Percentiles rank a stretch among this genome's conserved stretches.
Conservation (phyloP, 2,797 vertebrate genomes). For the Tapera naevia region DNA sequence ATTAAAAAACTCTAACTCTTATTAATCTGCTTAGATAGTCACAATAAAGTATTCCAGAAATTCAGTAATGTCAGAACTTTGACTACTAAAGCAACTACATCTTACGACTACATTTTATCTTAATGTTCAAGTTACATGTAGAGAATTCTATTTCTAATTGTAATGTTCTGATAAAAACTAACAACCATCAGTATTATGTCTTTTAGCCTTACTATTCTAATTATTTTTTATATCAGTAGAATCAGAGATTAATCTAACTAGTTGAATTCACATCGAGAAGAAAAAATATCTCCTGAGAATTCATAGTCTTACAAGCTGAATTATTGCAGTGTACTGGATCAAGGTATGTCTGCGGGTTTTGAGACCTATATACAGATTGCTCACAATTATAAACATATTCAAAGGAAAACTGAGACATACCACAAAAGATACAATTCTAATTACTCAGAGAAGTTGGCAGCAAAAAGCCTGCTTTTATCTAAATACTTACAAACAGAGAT, state of each 20-base stretch:
- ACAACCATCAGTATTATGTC: neutral
- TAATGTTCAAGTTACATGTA: neutral
- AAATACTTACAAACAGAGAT: neutral
- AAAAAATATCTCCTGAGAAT: neutral
- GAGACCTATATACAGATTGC: neutral
- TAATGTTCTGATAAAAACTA: neutral
- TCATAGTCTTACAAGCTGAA: neutral
- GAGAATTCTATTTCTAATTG: neutral
- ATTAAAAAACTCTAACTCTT: neutral
- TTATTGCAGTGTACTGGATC: neutral
- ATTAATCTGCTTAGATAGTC: neutral
- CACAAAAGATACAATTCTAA: no score
- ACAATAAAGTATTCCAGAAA: neutral
- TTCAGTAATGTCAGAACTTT: neutral
- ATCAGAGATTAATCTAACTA: neutral
- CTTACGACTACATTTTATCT: neutral
- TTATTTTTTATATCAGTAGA: neutral
- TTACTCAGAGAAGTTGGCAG: neutral
- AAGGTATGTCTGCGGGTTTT: neutral
- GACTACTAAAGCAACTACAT: neutral
- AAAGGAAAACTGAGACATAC: neutral
- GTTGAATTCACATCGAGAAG: neutral
- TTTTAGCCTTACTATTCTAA: neutral
- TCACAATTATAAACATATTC: neutral
- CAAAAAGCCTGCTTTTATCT: neutral